A percentile compares a stretch with the other conserved stretches of the same genome.
Conservation (phyloP, 2,113 vertebrate genomes). For the Heliornis fulica region DNA sequence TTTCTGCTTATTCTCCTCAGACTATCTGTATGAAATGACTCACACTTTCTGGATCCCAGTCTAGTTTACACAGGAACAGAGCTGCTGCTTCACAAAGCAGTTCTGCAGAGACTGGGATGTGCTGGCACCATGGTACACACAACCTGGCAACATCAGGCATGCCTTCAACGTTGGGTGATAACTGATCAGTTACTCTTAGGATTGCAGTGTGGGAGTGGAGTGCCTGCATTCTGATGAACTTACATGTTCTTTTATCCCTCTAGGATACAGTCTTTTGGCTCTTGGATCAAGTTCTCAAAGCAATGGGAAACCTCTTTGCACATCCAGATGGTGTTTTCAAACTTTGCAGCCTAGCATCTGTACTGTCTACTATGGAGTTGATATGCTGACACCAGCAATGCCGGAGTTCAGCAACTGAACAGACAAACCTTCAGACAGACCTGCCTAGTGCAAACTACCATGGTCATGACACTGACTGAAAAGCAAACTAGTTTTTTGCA, state of each 20-base stretch:
- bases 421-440: neutral
- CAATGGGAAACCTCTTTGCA: neutral
- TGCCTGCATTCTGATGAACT: neutral
- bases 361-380: neutral
- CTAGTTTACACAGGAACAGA: neutral
- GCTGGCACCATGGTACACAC: neutral
- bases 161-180: neutral
- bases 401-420: neutral
- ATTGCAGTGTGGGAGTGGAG: neutral
- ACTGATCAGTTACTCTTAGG: neutral
- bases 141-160: neutral
- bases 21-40: neutral
- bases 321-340: neutral
- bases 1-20: neutral
- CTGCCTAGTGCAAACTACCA: neutral
- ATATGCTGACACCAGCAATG: neutral
- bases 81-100: neutral
- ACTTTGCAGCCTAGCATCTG: neutral
- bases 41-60: neutral
- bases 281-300: neutral
- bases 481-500: neutral
- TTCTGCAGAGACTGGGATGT: neutral
- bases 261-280: neutral
- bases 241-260: neutral
- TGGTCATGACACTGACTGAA: neutral